Base-by-base conservation (phyloP, 2,113 vertebrate genomes). In the Chaenocephalus aceratus region DNA sequence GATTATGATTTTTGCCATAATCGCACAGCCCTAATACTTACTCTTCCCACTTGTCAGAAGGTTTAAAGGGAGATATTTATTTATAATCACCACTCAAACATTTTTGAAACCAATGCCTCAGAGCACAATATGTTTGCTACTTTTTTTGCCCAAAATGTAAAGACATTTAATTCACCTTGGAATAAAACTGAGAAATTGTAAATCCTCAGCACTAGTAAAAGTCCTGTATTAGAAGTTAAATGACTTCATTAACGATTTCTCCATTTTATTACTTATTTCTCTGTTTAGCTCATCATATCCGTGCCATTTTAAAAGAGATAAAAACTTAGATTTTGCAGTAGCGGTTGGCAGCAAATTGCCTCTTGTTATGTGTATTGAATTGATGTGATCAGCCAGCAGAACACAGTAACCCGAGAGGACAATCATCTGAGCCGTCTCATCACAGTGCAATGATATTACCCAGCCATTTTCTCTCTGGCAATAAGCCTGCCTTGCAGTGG, bases 391-490 rank as follows among this genome's bases (percentile, higher is more conserved):
- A 69, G 66, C 77, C 56, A 5, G 53, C 54, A n/a, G 60, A 54
- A 30, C 62, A 67, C 57, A 23, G 72, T 72, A 79, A 69, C 72
- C 69, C 70, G 59, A 80, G 77, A 80, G 75, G 63, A 15, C 48
- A 13, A 52, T 82, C 54, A 15, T 68, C 58, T 56, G 44, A 26
- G 63, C 41, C 3, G 41, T 73, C 57, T 83, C 30, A 18, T 82
- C 14, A 2, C 66, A 53, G 68, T 26, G 69, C 48, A 72, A 83
- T 84, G 57, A 66, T 59, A 71, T 88, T 76, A 84, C 80, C 75
- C 67, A 34, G 58, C 79, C 70, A 72, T 90, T 77, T 75, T 45
- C 67, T 86, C 48, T 46, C 64, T 79, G 88, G 70, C 75, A 76
- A 18, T 66, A 44, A 52, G 75, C 83, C 75, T 62, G 62, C 77